A percentile compares a stretch with the other conserved stretches of the same genome.
Evolutionary conservation across 2,797 vertebrate genomes (phyloP).

Genomic region (Myoxocephalus aenaeus): DNA sequence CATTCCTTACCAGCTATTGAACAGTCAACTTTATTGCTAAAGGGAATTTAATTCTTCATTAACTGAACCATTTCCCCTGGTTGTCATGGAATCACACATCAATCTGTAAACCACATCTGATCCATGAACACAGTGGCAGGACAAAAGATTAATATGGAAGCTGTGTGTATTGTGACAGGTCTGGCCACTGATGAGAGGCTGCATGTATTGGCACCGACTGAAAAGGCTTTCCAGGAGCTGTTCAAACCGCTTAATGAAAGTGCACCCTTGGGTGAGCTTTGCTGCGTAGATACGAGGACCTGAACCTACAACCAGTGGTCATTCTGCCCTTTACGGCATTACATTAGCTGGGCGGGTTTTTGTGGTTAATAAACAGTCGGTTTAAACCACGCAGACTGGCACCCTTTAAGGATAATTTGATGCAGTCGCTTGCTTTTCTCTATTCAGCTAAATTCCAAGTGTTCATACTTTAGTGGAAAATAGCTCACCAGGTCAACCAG

Average conservation of each 20-base stretch:
- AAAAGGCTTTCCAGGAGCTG: constrained; percentile 22
- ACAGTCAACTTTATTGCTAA: neutral
- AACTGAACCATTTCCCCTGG: constrained; percentile 5
- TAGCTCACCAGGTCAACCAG: constrained; percentile 5
- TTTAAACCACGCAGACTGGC: constrained; percentile 23
- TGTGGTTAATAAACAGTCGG: neutral
- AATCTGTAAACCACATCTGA: constrained; percentile 15
- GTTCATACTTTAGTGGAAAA: neutral
- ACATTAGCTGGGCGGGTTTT: neutral
- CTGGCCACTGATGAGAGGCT: constrained; percentile 31
- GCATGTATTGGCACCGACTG: neutral
- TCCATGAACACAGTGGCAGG: neutral
- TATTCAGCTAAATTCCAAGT: neutral
- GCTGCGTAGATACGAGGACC: constrained; percentile 4
- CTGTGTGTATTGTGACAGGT: neutral
- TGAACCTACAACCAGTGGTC: constrained; percentile 17
- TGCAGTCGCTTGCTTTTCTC: neutral
- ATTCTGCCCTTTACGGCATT: constrained; percentile 28
- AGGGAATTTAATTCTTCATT: constrained; percentile 42
- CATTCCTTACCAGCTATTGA: constrained; percentile 16
- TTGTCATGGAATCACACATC: constrained; percentile 26
- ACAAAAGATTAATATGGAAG: neutral
- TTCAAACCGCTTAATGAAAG: constrained; percentile 25
- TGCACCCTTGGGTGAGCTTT: neutral
- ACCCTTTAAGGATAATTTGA: constrained; percentile 4